Evolutionary conservation across 2,797 vertebrate genomes (phyloP), one percentile per base, ranked within the genome.

Genomic region (Enteromius unitaeniatus): DNA sequence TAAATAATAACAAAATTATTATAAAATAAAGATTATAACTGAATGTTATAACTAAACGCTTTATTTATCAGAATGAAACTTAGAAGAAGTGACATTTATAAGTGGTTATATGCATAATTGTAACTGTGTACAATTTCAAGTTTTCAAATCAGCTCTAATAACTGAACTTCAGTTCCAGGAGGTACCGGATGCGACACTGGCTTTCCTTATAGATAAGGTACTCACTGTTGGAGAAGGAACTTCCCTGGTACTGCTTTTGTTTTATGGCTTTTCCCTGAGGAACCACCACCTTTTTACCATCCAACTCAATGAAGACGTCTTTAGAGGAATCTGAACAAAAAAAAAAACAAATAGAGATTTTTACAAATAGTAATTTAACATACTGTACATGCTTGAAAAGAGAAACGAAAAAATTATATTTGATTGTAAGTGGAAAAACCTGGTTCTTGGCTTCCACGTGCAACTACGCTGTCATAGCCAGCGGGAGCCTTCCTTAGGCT

Each of bases 181-280:
- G 94, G 91, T 94, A 99, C 68, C 96, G 95, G 45, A 99, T 90
- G 74, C 92, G 87, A 81, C 97, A 97, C 89, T 98, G 97, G 87
- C 92, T 99, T 89, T 99, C 97, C 85, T 93, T 92, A 92, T 98
- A 99, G 91, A 98, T 93, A 68, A 99, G 93, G 91, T 98, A 98
- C 91, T 99, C 96, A 2, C 97, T 98, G 91, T 96, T 96, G 58
- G 0, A 0, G 90, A 97, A 99, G 62, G 0, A 0, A 84, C 95
- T 96, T 0, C 19, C 0, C 4, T 88, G 15, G 87, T 93, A 97
- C 84, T 93, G 23, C 0, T 91, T 49, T 90, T 96, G 91, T 0
- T 64, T 0, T 51, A 92, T 31, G 1, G 95, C 91, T 6, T 85
- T 88, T 40, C 96, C 97, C 89, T 97, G 97, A 49, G 96, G 94